A percentile compares a stretch with the other conserved stretches of the same genome.
phyloP scores from a whole-genome alignment of 1,140 invertebrate genomes.

The Achatina immaculata region DNA sequence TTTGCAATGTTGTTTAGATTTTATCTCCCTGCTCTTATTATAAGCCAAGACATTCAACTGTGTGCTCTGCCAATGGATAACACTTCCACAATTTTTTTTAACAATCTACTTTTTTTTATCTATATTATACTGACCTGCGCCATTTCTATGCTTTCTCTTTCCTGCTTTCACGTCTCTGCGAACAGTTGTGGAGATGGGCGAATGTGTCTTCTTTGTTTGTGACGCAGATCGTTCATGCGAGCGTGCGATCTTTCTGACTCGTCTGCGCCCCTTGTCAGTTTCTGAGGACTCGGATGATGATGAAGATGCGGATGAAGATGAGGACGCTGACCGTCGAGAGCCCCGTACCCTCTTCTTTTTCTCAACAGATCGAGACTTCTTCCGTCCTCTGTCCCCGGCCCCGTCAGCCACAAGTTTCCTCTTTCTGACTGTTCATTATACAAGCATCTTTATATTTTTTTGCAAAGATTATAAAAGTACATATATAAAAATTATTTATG shows the following conservation, averaged over 20 bases:
- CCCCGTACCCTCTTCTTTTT: slow-evolving; percentile 16
- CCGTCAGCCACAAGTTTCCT: background rate
- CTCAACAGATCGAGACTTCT: slow-evolving; percentile 17
- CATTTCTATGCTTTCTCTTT: background rate
- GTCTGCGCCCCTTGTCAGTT: background rate
- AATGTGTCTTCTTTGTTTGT: background rate
- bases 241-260: background rate
- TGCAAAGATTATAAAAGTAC: too few relatives aligned
- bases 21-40: too few relatives aligned
- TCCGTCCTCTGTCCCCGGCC: background rate
- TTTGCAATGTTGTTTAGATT: too few relatives aligned
- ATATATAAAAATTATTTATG: too few relatives aligned
- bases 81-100: too few relatives aligned
- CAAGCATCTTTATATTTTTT: too few relatives aligned
- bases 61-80: too few relatives aligned
- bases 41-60: too few relatives aligned
- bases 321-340: background rate
- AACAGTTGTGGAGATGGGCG: background rate
- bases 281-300: slow-evolving; percentile 2
- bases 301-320: slow-evolving; percentile 19
- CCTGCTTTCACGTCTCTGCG: slow-evolving; percentile 10
- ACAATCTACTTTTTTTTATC: too few relatives aligned
- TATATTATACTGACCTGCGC: slow-evolving; percentile 5
- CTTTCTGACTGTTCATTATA: background rate
- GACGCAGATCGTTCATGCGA: background rate